Percentiles rank a stretch among this genome's conserved stretches.
Conservation (phyloP, 2,797 vertebrate species). For the Rhincodon typus region DNA sequence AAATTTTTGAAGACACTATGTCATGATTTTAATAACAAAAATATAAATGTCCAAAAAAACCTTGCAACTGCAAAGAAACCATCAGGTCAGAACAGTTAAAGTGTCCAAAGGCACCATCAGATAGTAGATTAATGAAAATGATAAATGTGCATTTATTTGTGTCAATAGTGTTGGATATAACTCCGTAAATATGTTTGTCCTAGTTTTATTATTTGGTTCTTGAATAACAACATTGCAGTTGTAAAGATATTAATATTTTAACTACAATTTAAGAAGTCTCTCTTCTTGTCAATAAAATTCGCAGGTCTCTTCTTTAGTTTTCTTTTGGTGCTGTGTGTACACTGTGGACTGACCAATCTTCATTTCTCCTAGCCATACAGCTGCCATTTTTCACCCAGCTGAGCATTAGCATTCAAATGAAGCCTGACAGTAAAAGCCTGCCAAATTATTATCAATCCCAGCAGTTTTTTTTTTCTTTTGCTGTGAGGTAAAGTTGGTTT, state of each 20-base stretch:
- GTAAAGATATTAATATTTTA: not conserved
- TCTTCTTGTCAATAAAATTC: not conserved
- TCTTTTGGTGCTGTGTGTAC: not conserved
- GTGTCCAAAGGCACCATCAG: not conserved
- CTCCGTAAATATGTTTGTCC: not conserved
- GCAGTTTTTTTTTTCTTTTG: not conserved
- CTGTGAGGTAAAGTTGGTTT: not conserved
- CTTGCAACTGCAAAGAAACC: not conserved
- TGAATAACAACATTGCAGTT: not conserved
- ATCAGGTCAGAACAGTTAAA: not conserved
- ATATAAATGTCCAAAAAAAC: not conserved
- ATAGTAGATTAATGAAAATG: not conserved
- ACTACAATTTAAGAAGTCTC: not conserved
- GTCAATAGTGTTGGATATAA: not conserved
- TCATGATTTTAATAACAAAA: not conserved
- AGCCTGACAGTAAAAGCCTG: not conserved
- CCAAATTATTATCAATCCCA: not conserved
- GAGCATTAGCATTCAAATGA: not conserved
- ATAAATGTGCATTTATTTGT: not conserved
- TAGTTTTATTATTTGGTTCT: not conserved
- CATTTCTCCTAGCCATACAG: not conserved
- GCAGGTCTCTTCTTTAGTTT: not conserved
- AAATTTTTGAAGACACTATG: not conserved
- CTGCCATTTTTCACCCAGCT: not conserved
- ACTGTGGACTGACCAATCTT: not conserved